Base-by-base conservation (phyloP, 2,797 vertebrate genomes). In the Channallabes apus region DNA sequence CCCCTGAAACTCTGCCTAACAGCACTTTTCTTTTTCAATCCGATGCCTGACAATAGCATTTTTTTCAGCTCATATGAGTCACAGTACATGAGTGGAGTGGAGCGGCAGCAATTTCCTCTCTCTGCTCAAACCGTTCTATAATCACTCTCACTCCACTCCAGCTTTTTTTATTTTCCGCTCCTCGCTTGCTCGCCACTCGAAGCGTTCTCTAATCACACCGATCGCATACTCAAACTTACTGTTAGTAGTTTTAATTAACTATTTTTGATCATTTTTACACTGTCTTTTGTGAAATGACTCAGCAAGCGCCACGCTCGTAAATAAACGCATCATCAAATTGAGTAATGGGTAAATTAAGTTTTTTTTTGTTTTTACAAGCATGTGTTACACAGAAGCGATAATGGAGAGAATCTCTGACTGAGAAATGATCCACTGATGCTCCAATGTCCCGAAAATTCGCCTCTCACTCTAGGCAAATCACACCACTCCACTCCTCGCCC, bases 121-220 rank as follows among this genome's bases (percentile, higher is more conserved):
- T 54, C n/a, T 22, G 41, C 79, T 67, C 79, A 67, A 81, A 81
- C 62, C 64, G 18, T 81, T 68, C 64, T 67, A 68, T 81, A 81
- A 81, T 67, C 61, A 65, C 78, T 80, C 62, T 62, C 78, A 80
- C 78, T 62, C 78, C 78, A 80, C 78, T 67, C 79, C 79, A 56
- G 46, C 41, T 54, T 81, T 81, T 38, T 81, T 64, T 62, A 79
- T 79, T 79, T 79, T 64, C 75, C 15, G 58, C 77, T 38, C 35
- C 59, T 67, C 27, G 17, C 41, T 80, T 61, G 22, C 41, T 54
- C 62, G n/a, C 41, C 41, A 32, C 79, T 64, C 24, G 18, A 80
- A 51, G 61, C 59, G 1, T 29, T 27, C 78, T 51, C 62, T 68
- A 67, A 81, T 54, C 64, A 46, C 79, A 22, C 79, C 27, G 27